Percentiles rank a stretch among this genome's conserved stretches.
Evolutionary conservation across 2,888 invertebrate genomes (phyloP).

Genomic region (Xylota segnis): DNA sequence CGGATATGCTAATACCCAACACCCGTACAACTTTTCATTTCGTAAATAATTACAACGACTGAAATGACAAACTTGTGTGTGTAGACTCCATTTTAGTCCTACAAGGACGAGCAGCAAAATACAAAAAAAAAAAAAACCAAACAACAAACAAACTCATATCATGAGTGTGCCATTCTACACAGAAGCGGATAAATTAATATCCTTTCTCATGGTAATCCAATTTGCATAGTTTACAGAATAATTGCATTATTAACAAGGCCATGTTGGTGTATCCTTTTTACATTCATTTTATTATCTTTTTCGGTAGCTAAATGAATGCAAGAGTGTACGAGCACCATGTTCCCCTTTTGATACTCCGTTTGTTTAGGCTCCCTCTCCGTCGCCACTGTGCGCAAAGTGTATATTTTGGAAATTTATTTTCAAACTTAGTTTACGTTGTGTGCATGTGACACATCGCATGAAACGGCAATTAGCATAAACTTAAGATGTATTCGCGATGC

Average conservation of each 20-base stretch:
- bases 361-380: background rate
- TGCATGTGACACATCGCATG: slow-evolving; percentile 64
- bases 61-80: slow-evolving; percentile 12
- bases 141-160: slow-evolving; percentile 55
- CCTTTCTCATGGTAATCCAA: slow-evolving; percentile 74
- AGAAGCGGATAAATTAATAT: slow-evolving; percentile 72
- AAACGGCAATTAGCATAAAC: slow-evolving; percentile 70
- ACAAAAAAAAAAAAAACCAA: too few species aligned
- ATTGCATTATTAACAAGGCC: slow-evolving; percentile 73
- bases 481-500: slow-evolving; percentile 17
- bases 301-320: slow-evolving; percentile 38
- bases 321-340: background rate
- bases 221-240: slow-evolving; percentile 75
- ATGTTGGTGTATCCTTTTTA: slow-evolving; percentile 19
- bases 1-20: too few species aligned
- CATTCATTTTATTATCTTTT: slow-evolving; percentile 8
- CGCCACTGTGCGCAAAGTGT: slow-evolving; percentile 52
- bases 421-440: slow-evolving; percentile 62
- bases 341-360: slow-evolving; percentile 16
- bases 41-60: slow-evolving; percentile 15
- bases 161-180: slow-evolving; percentile 54
- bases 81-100: slow-evolving; percentile 18
- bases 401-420: slow-evolving; percentile 66
- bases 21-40: slow-evolving; percentile 7
- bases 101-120: background rate